Evolutionary conservation across 2,113 vertebrate genomes (phyloP), one percentile per base, ranked within the genome.

Genomic region (Ivindomyrus marchei): DNA sequence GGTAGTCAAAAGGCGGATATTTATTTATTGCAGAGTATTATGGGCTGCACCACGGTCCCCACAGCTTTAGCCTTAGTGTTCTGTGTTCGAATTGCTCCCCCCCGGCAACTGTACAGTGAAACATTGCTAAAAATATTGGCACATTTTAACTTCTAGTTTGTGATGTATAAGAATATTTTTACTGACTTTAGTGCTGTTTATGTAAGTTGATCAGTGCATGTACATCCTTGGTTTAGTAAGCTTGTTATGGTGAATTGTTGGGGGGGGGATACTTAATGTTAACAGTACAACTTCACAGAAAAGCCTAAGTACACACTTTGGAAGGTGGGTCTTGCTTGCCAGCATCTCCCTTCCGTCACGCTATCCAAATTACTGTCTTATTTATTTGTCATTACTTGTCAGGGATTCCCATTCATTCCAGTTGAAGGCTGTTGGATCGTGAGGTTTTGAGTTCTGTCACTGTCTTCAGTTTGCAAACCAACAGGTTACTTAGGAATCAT

Each of bases 341-440:
- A 94, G 94, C 95, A 94, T 95, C 95, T 94, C 94, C 7, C 49
- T 92, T 93, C 93, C 95, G 92, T 96, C 94, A 95, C 95, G 94
- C 96, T 95, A 95, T 95, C 94, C 90, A 93, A 95, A 94, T 94
- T 94, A 95, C 93, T 95, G 93, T 95, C 95, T 93, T 95, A 93
- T 94, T 88, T 94, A 93, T 96, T 89, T 88, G 90, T 95, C 92
- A 90, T 90, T 94, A 94, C 86, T 88, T 93, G 93, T 86, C 92
- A 94, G 92, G 90, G n/a, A 93, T 94, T 90, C 90, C 92, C 85
- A 88, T 13, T 89, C 66, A 90, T 83, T 90, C 45, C 84, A 90
- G 90, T 94, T 93, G 87, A 91, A 90, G 89, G 87, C 91, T 93
- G 93, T 93, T 92, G 93, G 92, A 94, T 92, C 90, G 83, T 90